Evolutionary conservation across 2,797 vertebrate genomes (phyloP).

Genomic region (Halcyon smyrnensis): DNA sequence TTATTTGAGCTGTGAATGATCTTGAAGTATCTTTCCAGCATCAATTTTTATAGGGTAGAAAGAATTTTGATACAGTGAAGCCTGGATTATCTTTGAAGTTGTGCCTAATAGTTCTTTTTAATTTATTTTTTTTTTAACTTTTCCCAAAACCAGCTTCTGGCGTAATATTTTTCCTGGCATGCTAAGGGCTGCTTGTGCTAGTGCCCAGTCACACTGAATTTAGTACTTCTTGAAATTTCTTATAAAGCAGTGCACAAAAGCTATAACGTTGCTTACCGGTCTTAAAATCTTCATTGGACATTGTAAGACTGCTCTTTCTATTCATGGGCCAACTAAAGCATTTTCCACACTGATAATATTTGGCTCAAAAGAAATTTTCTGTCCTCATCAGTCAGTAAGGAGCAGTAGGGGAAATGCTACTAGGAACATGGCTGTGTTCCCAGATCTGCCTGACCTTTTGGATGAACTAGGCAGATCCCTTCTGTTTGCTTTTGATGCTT

Average conservation of each 20-base stretch:
- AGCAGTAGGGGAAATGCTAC: background rate
- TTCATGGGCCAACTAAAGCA: background rate
- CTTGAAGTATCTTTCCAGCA: background rate
- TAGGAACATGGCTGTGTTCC: slow-evolving; percentile 7
- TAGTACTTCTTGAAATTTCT: background rate
- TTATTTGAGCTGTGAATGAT: background rate
- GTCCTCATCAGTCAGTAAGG: background rate
- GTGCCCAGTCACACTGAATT: background rate
- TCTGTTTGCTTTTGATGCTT: slow-evolving; percentile 44
- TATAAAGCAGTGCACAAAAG: background rate
- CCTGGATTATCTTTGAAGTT: background rate
- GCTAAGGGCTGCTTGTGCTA: background rate
- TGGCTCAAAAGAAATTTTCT: slow-evolving; percentile 6
- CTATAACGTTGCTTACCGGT: background rate
- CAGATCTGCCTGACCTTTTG: slow-evolving; percentile 45
- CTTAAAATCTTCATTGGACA: background rate
- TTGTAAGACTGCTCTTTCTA: background rate
- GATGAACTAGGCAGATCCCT: slow-evolving; percentile 46
- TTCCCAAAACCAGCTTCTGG: background rate
- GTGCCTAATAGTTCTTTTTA: background rate
- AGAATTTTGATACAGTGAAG: background rate
- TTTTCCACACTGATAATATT: background rate
- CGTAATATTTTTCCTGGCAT: background rate
- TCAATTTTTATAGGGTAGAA: background rate
- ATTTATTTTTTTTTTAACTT: background rate